Evolutionary conservation across 2,888 invertebrate species (phyloP).

Genomic region (Lasioglossum lativentre): DNA sequence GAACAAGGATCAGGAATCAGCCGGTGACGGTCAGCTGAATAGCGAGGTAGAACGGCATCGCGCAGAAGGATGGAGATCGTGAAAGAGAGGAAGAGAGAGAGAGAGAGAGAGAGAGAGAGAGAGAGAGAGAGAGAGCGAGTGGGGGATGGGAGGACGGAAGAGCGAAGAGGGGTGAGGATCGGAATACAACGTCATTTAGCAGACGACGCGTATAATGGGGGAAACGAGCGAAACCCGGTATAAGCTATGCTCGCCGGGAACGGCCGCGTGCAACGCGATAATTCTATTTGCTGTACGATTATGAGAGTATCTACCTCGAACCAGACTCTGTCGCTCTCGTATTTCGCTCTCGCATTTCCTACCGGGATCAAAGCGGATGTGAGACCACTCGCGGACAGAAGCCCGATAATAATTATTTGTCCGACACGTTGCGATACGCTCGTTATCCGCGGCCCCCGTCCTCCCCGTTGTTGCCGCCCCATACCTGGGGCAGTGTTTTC

Average conservation of each 20-base stretch:
- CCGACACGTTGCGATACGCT: slow-evolving; percentile 76
- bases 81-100: slow-evolving; percentile 28
- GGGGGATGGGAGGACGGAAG: background rate
- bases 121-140: background rate
- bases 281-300: slow-evolving; percentile 84
- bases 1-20: slow-evolving; percentile 26
- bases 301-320: slow-evolving; percentile 83
- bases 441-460: slow-evolving; percentile 67
- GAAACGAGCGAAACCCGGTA: slow-evolving; percentile 74
- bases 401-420: slow-evolving; percentile 81
- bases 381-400: slow-evolving; percentile 77
- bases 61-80: background rate
- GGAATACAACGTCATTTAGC: slow-evolving; percentile 71
- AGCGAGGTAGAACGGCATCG: background rate
- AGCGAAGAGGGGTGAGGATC: slow-evolving; percentile 52
- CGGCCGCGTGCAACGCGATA: slow-evolving; percentile 79
- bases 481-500: slow-evolving; percentile 28
- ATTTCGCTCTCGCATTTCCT: slow-evolving; percentile 77
- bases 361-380: slow-evolving; percentile 77
- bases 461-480: slow-evolving; percentile 41
- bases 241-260: slow-evolving; percentile 68
- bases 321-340: slow-evolving; percentile 78
- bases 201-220: slow-evolving; percentile 73
- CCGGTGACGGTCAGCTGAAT: slow-evolving; percentile 53
- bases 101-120: slow-evolving; percentile 4